Base-by-base conservation (phyloP, 2,888 invertebrate genomes). In the Hypomecis atomaria region DNA sequence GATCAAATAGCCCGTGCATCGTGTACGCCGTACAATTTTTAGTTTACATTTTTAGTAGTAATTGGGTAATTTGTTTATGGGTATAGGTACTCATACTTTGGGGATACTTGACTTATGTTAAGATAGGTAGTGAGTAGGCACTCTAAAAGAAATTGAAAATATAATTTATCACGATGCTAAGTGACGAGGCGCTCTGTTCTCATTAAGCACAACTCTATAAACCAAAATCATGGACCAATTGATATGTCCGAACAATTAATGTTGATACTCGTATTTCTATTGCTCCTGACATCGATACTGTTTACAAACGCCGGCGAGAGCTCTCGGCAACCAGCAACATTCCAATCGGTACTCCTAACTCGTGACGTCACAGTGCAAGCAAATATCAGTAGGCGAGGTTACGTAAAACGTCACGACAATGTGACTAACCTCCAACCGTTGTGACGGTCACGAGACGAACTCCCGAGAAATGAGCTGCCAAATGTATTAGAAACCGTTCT, bases 401-500 rank as follows among this genome's bases (percentile, higher is more conserved):
- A 78, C 71, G 72, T 75, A 82, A n/a, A 84, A 53, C 34, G 38
- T 36, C 23, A 13, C 38, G 45, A 45, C 54, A 59, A 69, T 66
- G 75, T 78, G 74, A 79, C 67, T 78, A 78, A 80, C 77, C 75
- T 77, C 75, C 70, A 66, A 62, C 62, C 59, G 40, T 44, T 23
- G 34, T 42, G 60, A 69, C 75, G 69, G 79, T 83, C 84, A 86
- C 83, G 81, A 72, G 85, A 83, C 71, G 58, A 54, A 50, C 56
- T 49, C 64, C 59, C 64, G 50, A 59, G 71, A 66, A 71, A 64
- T 56, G 7, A 33, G 66, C 59, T 81, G 81, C 81, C 82, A 79
- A 81, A 72, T 76, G 47, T 57, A 59, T 62, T 62, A 61, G 48
- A 65, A 65, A 69, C 59, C 57, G 56, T 66, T 70, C 71, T 76